Conservation (phyloP, 2,888 invertebrate genomes). For the Ophraella communa region DNA sequence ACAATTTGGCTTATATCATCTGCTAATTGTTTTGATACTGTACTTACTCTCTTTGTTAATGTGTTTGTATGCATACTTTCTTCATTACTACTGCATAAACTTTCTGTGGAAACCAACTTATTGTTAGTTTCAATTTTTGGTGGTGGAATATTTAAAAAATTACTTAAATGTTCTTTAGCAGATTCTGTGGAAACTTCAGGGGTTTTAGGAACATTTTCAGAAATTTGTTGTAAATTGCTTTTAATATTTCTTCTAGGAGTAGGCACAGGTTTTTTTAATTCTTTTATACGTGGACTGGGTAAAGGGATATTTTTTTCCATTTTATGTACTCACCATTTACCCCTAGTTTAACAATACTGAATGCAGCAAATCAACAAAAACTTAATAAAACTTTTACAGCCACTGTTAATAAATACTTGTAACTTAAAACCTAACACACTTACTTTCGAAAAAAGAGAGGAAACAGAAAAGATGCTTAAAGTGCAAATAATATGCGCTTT, state of each 20-base stretch:
- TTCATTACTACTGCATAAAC: constrained; percentile 16
- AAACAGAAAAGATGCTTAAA: constrained; percentile 1
- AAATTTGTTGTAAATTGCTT: constrained; percentile 42
- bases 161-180: background rate
- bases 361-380: constrained; percentile 4
- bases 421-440: constrained; percentile 5
- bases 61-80: constrained; percentile 45
- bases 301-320: constrained; percentile 12
- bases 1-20: constrained; percentile 66
- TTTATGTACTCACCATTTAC: constrained; percentile 3
- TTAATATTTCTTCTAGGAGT: constrained; percentile 62
- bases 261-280: constrained; percentile 62
- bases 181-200: background rate
- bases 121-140: constrained; percentile 18
- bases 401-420: background rate
- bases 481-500: constrained; percentile 10
- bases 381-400: background rate
- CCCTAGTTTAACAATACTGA: background rate
- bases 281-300: constrained; percentile 12
- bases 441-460: constrained; percentile 5
- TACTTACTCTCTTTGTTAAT: constrained; percentile 57
- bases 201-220: constrained; percentile 11
- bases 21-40: constrained; percentile 64
- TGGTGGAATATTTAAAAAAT: constrained; percentile 8
- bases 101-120: background rate